Base-by-base conservation (phyloP, 2,113 vertebrate genomes). In the Menura novaehollandiae region DNA sequence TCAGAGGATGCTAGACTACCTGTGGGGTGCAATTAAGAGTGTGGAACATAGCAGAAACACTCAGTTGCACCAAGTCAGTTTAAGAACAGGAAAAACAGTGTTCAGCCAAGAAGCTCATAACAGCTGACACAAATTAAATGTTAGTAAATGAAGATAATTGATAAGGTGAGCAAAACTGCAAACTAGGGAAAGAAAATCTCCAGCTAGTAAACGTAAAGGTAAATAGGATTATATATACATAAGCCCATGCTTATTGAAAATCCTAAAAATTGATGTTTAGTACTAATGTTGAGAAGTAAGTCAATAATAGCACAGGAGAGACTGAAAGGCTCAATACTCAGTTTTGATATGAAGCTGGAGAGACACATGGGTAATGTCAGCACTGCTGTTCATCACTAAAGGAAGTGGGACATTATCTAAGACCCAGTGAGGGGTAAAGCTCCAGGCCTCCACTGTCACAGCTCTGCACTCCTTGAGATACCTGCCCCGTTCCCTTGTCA, bases 11-110 rank as follows among this genome's bases (percentile, higher is more conserved):
- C 41, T 81, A 81, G 76, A 74, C 94, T 86, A 93, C 83, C 72
- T 93, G 52, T 92, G 66, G 64, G 55, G 56, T 95, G 35, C 73
- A 95, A 91, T 92, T 88, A 87, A 59, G 92, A 91, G 39, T 32
- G 46, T 77, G 47, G 76, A 92, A 93, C 46, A 77, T 32, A 62
- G 55, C 55, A 92, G 75, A 93, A 91, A 90, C 44, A 63, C 69
- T 94, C 64, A 88, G 81, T 74, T 59, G 32, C 67, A 90, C 52
- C 52, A 67, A 74, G 76, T 27, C 39, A 84, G 63, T 84, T 55
- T 67, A 72, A 78, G 91, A 91, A 77, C 35, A 81, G 44, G 63
- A 91, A 69, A 80, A 85, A 32, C 24, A 60, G 27, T n/a, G 44
- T 41, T 94, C 35, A 76, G 69, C 52, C 37, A 43, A 43, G 47